Conservation (phyloP, 2,797 vertebrate genomes). For the Girardinus metallicus region DNA sequence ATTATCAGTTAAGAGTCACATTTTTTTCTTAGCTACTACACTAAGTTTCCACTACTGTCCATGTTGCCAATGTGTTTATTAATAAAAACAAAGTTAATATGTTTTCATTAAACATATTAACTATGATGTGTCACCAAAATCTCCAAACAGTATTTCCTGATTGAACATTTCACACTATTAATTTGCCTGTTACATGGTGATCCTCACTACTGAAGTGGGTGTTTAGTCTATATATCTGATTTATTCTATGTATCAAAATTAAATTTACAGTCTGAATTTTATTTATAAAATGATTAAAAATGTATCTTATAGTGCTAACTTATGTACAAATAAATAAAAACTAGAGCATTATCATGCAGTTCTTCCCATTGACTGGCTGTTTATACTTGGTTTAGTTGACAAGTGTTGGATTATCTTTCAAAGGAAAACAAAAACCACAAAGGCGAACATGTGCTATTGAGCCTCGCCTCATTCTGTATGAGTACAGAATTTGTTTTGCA, state of each 20-base stretch:
- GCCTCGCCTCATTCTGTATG: conserved; percentile 38
- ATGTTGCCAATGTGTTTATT: background rate
- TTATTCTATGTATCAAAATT: background rate
- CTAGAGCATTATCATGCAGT: conserved; percentile 15
- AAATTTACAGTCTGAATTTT: background rate
- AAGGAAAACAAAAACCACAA: conserved; percentile 36
- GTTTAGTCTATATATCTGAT: background rate
- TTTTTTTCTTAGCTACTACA: background rate
- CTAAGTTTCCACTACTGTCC: background rate
- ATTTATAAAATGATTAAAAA: background rate
- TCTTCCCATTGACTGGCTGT: conserved; percentile 22
- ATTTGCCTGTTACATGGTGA: background rate
- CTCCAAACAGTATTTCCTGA: background rate
- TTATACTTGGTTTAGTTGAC: conserved; percentile 41
- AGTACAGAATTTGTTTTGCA: conserved; percentile 62
- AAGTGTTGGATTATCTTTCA: conserved; percentile 47
- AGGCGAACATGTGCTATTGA: conserved; percentile 36
- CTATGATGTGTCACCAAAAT: background rate
- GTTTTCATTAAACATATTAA: too few relatives aligned
- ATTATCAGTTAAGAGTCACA: background rate
- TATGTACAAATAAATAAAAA: background rate
- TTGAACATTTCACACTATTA: background rate
- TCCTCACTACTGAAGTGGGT: background rate
- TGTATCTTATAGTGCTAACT: background rate
- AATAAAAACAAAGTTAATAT: background rate